Conservation (phyloP, 2,888 invertebrate species). For the Drosophila kuntzei region DNA sequence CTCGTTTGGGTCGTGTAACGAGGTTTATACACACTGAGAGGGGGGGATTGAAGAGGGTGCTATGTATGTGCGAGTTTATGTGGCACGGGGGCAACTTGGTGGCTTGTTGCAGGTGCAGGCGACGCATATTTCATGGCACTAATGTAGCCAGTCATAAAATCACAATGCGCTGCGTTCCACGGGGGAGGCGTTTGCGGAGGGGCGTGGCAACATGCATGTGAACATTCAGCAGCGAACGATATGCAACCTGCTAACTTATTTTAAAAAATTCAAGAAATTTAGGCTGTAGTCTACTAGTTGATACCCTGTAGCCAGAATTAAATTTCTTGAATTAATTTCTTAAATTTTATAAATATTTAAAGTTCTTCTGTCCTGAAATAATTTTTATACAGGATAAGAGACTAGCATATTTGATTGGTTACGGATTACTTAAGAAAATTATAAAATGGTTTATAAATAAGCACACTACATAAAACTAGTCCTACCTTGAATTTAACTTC, state of each 20-base stretch:
- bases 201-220: slow-evolving; percentile 73
- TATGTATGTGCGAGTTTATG: background rate
- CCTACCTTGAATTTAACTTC: no score
- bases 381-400: no score
- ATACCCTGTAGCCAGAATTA: background rate
- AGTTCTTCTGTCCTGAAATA: no score
- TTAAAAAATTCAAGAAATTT: slow-evolving; percentile 24
- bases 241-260: slow-evolving; percentile 52
- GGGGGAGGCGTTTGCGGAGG: slow-evolving; percentile 23
- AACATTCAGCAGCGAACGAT: slow-evolving; percentile 50
- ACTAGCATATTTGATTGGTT: no score
- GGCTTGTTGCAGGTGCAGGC: slow-evolving; percentile 57
- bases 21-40: slow-evolving; percentile 19
- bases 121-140: slow-evolving; percentile 80
- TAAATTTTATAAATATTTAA: no score
- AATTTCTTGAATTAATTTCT: no score
- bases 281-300: background rate
- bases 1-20: slow-evolving; percentile 68
- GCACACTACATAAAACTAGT: no score
- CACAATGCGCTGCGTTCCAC: slow-evolving; percentile 62
- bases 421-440: no score
- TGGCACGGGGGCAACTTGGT: slow-evolving; percentile 12
- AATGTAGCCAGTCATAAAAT: slow-evolving; percentile 83
- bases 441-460: no score
- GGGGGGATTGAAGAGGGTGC: background rate